Evolutionary conservation across 2,797 vertebrate genomes (phyloP), one percentile per base, ranked within the genome.

Genomic region (Apogon talboti): DNA sequence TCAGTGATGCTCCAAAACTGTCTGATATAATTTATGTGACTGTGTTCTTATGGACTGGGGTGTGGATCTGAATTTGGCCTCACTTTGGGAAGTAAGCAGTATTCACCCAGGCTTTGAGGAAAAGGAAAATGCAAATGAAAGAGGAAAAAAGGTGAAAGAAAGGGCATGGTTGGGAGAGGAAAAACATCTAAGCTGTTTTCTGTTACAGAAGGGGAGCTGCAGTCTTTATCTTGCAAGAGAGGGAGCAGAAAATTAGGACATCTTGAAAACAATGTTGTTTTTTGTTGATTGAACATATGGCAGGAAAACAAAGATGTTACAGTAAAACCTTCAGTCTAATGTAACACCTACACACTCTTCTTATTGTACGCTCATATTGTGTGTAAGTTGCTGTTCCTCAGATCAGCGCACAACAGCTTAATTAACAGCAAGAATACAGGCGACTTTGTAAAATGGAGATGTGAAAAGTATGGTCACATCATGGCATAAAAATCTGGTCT

Each of bases 101-200:
- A 75, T 54, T 62, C 40, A 51, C 3, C 10, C 9, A 4, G 40
- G 38, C 16, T 74, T 70, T 46, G 46, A 74, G 61, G 47, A 62
- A 66, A 71, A 51, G 54, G 18, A 60, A 66, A 81, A 78, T 76
- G 66, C 60, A 66, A 84, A 85, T 73, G 52, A 74, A 24, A 49
- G 6, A 19, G 11, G 47, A 11, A 24, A 55, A 55, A 18, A n/a
- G 48, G 58, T 64, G 21, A 62, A 57, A 69, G 45, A 30, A 37
- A 73, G 56, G 66, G 45, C 47, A 74, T 6, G n/a, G 15, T 60
- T 75, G 41, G n/a, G 19, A 58, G 47, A 57, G 47, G 10, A 44
- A 6, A 30, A n/a, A 33, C 50, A 74, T 67, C 33, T 38, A 1
- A 30, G 37, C 33, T 2, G 18, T 38, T 73, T 71, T 74, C 18